phyloP scores from a whole-genome alignment of 2,888 invertebrate species.

The Pristionchus exspectatus region DNA sequence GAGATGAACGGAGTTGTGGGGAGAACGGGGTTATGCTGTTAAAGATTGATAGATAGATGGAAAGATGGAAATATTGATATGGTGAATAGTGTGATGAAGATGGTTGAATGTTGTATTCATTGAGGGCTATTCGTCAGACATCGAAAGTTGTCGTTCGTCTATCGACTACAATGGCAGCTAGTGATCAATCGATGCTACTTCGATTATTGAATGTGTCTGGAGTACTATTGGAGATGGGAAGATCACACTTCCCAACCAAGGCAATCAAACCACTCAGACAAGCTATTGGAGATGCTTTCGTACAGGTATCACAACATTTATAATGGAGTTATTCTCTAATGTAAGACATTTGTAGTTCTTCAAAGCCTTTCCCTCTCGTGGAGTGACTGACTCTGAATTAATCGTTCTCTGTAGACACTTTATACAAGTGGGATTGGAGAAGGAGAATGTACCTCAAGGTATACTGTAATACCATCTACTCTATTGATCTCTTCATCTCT shows the following conservation, averaged over 20 bases:
- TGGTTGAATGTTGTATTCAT: not conserved
- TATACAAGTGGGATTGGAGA: not conserved
- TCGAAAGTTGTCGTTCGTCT: conserved; percentile 49
- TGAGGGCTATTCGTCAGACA: conserved; percentile 39
- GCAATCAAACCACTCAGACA: conserved; percentile 21
- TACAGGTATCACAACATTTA: not conserved
- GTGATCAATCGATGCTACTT: conserved; percentile 44
- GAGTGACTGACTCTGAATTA: conserved; percentile 50
- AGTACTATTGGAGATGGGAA: conserved; percentile 23
- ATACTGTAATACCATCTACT: not conserved
- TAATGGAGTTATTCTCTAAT: not conserved
- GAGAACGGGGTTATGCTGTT: not conserved
- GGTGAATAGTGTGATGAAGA: not conserved
- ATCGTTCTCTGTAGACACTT: conserved; percentile 33
- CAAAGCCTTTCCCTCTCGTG: conserved; percentile 62
- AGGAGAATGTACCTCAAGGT: conserved; percentile 8
- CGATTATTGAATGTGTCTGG: conserved; percentile 41
- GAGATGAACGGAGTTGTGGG: not conserved
- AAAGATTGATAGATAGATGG: not conserved
- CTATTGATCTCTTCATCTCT: not conserved
- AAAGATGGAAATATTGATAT: not conserved
- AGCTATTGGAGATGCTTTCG: conserved; percentile 40
- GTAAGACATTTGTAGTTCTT: conserved; percentile 60
- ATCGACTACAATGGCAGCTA: not conserved
- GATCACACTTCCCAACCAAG: conserved; percentile 22